Percentiles rank a stretch among this genome's conserved stretches.
phyloP scores from a whole-genome alignment of 2,113 vertebrate species.

The Desmodus rotundus region DNA sequence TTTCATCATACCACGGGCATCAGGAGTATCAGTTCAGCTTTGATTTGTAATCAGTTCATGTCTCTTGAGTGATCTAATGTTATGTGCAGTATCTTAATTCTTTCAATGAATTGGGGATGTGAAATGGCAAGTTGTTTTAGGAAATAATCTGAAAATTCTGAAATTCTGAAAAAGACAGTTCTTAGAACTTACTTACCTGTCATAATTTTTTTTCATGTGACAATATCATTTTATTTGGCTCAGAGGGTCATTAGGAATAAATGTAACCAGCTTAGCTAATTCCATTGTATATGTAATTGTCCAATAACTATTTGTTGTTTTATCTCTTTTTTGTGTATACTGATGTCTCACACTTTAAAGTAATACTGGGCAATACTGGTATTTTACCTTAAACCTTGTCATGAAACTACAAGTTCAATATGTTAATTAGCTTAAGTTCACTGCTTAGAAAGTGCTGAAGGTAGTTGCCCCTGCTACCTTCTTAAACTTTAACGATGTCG shows the following conservation, averaged over 20 bases:
- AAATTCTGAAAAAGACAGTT: neutral
- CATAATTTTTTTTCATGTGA: no score
- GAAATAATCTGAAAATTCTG: neutral
- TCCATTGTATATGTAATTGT: neutral
- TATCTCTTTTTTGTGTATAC: neutral
- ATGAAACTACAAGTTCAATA: conserved; percentile 1
- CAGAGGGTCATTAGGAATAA: neutral
- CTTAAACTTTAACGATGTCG: conserved; percentile 40
- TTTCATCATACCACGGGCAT: neutral
- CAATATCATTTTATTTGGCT: no score
- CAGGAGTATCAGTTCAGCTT: neutral
- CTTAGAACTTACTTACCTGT: neutral
- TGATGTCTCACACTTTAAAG: neutral
- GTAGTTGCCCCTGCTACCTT: neutral
- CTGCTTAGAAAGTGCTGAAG: neutral
- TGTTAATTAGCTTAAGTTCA: neutral
- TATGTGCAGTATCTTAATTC: neutral
- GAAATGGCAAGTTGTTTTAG: neutral
- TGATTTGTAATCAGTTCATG: neutral
- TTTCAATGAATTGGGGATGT: neutral
- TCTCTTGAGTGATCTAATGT: neutral
- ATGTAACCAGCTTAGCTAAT: neutral
- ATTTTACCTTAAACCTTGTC: neutral
- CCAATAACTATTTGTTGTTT: neutral
- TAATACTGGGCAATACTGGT: neutral